Percentiles rank a stretch among this genome's conserved stretches.
Conservation (phyloP, 2,797 vertebrate species). For the Apogon talboti region DNA sequence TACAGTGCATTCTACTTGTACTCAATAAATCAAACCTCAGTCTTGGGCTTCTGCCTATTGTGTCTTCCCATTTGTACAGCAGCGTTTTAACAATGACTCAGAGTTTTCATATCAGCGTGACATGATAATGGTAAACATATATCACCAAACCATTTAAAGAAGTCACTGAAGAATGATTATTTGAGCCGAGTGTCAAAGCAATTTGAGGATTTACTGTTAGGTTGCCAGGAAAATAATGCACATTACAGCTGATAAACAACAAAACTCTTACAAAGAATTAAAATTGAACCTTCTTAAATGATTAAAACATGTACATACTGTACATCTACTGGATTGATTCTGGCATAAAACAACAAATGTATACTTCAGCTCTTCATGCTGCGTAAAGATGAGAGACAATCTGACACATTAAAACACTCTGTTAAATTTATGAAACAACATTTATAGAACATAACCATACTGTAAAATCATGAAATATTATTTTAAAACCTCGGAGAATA, state of each 20-base stretch:
- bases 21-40: constrained; percentile 75
- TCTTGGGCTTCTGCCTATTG: constrained; percentile 49
- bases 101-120: constrained; percentile 36
- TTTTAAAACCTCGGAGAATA: not conserved
- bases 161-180: constrained; percentile 13
- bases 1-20: constrained; percentile 74
- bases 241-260: not conserved
- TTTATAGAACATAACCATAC: not conserved
- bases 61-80: constrained; percentile 58
- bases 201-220: not conserved
- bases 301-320: constrained; percentile 4
- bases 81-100: constrained; percentile 40
- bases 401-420: not conserved
- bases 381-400: constrained; percentile 1
- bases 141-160: constrained; percentile 35
- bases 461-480: constrained; percentile 2
- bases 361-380: not conserved
- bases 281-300: not conserved
- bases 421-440: constrained; percentile 1
- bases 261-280: not conserved
- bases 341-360: not conserved
- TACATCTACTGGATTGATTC: not conserved
- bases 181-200: constrained; percentile 3
- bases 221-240: not conserved
- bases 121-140: constrained; percentile 33